These are phyloP conservation scores for Polydrusus tereticollis DNA, from an alignment of 2,888 invertebrate species.

Conservation along the genomic window DNA sequence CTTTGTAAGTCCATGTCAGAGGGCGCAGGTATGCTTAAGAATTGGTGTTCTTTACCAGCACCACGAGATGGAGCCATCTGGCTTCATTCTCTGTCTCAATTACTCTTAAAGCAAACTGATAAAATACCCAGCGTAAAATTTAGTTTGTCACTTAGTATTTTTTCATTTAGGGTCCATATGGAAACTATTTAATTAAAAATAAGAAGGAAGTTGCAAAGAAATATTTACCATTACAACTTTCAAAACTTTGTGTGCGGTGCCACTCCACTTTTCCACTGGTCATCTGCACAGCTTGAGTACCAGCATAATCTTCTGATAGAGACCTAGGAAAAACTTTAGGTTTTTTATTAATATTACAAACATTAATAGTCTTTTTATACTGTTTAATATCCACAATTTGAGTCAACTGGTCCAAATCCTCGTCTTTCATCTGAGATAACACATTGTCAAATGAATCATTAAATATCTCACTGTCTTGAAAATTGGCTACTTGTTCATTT, in stretches of 20 bases:
- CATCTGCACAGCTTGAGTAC: neutral
- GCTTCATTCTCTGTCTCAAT: too few relatives aligned
- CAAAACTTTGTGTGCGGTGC: conserved; percentile 60
- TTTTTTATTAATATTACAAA: conserved; percentile 31
- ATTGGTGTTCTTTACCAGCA: too few relatives aligned
- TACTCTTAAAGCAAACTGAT: too few relatives aligned
- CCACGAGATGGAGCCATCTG: too few relatives aligned
- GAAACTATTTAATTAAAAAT: neutral
- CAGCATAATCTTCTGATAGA: conserved; percentile 42
- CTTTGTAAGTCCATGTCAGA: too few relatives aligned
- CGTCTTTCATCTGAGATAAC: conserved; percentile 48
- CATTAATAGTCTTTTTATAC: conserved; percentile 2
- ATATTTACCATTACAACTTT: conserved; percentile 48
- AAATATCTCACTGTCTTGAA: conserved; percentile 31
- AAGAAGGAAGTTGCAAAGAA: neutral
- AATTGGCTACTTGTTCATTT: neutral
- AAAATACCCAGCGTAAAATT: too few relatives aligned
- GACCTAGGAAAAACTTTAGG: conserved; percentile 49
- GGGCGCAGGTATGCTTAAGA: too few relatives aligned
- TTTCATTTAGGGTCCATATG: too few relatives aligned
- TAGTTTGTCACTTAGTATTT: too few relatives aligned
- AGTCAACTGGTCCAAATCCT: conserved; percentile 42
- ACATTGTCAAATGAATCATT: conserved; percentile 59
- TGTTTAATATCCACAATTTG: conserved; percentile 38
- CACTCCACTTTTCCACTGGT: conserved; percentile 56